Percentiles rank a stretch among this genome's conserved stretches.
Evolutionary conservation across 2,797 vertebrate species (phyloP).

Genomic region (Notolabrus celidotus): DNA sequence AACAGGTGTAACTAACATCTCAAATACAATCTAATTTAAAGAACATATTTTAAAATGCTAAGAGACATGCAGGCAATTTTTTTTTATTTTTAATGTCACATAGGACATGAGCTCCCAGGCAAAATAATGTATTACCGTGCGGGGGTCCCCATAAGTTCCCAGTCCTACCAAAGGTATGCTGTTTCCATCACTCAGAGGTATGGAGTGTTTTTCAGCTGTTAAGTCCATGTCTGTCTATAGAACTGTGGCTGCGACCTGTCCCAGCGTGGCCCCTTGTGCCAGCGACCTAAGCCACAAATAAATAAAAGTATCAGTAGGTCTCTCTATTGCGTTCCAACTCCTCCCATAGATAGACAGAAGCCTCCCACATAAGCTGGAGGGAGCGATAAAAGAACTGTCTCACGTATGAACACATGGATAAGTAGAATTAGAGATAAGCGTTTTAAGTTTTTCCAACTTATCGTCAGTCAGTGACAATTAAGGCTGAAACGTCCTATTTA

Average conservation of each 20-base stretch:
- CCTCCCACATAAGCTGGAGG: not conserved
- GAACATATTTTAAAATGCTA: not conserved
- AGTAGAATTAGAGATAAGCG: no score
- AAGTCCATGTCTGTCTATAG: constrained; percentile 79
- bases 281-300: no score
- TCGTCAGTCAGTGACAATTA: no score
- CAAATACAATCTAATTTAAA: not conserved
- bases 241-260: not conserved
- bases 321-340: constrained; percentile 11
- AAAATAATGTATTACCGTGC: constrained; percentile 50
- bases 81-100: not conserved
- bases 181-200: constrained; percentile 89
- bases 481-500: not conserved
- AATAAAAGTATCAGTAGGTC: not conserved
- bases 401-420: not conserved
- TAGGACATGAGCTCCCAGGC: no score
- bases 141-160: constrained; percentile 89
- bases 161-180: constrained; percentile 91
- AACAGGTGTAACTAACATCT: not conserved
- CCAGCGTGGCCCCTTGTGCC: not conserved
- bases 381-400: not conserved
- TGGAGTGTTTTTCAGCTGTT: constrained; percentile 81
- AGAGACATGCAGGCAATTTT: not conserved
- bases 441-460: not conserved
- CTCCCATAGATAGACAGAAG: constrained; percentile 42